phyloP scores from a whole-genome alignment of 2,113 vertebrate genomes.

The Poecilia latipinna region DNA sequence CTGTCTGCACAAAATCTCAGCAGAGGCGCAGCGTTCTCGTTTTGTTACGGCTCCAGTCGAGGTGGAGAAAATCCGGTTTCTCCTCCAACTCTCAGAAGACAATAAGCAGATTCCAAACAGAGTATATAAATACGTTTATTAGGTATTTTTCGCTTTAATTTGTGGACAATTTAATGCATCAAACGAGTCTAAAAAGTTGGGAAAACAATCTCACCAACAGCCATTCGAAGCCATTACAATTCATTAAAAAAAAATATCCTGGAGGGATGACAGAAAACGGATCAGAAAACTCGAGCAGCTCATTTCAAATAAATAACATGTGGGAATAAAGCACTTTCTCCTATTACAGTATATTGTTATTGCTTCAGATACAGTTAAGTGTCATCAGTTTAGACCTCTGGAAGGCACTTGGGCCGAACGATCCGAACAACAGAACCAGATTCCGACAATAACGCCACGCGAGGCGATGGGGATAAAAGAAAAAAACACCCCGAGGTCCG shows the following conservation, averaged over 20 bases:
- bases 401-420: slow-evolving; percentile 43
- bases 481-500: slow-evolving; percentile 14
- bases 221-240: slow-evolving; percentile 36
- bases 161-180: background rate
- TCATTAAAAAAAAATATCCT: slow-evolving; percentile 42
- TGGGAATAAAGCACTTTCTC: slow-evolving; percentile 28
- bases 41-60: background rate
- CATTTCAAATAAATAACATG: slow-evolving; percentile 42
- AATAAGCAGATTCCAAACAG: background rate
- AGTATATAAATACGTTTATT: slow-evolving; percentile 36
- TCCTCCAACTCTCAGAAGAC: background rate
- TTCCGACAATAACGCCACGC: slow-evolving; percentile 12
- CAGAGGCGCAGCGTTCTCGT: background rate
- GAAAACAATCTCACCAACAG: slow-evolving; percentile 21
- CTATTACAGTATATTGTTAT: slow-evolving; percentile 24
- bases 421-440: slow-evolving; percentile 35
- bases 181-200: background rate
- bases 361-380: slow-evolving; percentile 36
- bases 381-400: slow-evolving; percentile 6
- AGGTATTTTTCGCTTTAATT: slow-evolving; percentile 1
- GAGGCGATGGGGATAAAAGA: slow-evolving; percentile 23
- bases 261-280: slow-evolving; percentile 7
- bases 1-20: background rate
- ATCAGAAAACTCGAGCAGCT: background rate
- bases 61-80: too few species aligned